Evolutionary conservation across 2,888 invertebrate genomes (phyloP).

Genomic region (Napeogenes sylphis): DNA sequence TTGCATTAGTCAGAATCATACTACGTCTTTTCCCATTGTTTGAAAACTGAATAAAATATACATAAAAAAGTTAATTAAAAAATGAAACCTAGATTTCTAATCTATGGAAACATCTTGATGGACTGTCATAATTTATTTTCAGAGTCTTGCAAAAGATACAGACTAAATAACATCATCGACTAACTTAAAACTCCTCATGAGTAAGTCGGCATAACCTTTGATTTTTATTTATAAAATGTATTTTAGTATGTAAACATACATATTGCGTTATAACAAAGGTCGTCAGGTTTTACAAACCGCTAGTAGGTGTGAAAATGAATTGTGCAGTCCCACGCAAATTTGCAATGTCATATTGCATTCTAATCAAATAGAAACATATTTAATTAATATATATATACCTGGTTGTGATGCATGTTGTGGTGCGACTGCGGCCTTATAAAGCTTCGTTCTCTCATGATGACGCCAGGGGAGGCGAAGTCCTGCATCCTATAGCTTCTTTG

Average conservation of each 20-base stretch:
- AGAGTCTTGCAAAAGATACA: slow-evolving; percentile 29
- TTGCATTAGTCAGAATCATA: slow-evolving; percentile 82
- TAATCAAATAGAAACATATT: slow-evolving; percentile 12
- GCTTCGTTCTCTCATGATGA: slow-evolving; percentile 83
- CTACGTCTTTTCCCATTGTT: slow-evolving; percentile 85
- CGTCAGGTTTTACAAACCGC: slow-evolving; percentile 27
- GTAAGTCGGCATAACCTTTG: slow-evolving; percentile 13
- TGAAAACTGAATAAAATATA: slow-evolving; percentile 63
- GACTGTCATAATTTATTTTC: slow-evolving; percentile 49
- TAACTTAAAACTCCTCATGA: slow-evolving; percentile 37
- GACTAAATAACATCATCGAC: slow-evolving; percentile 39
- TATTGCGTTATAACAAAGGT: slow-evolving; percentile 28
- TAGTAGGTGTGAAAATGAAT: slow-evolving; percentile 27
- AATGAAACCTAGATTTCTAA: slow-evolving; percentile 19
- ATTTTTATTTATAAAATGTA: background rate
- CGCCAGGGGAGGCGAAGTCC: slow-evolving; percentile 75
- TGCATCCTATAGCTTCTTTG: slow-evolving; percentile 75
- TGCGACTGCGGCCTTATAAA: slow-evolving; percentile 81
- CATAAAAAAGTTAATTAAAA: background rate
- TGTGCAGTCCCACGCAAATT: slow-evolving; percentile 32
- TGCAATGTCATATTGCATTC: slow-evolving; percentile 27
- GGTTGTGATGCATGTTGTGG: slow-evolving; percentile 76
- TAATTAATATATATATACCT: slow-evolving; percentile 45
- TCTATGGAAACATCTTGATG: slow-evolving; percentile 26
- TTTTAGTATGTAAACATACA: slow-evolving; percentile 7